Evolutionary conservation across 2,113 vertebrate genomes (phyloP).

Genomic region (Alethe castanea): DNA sequence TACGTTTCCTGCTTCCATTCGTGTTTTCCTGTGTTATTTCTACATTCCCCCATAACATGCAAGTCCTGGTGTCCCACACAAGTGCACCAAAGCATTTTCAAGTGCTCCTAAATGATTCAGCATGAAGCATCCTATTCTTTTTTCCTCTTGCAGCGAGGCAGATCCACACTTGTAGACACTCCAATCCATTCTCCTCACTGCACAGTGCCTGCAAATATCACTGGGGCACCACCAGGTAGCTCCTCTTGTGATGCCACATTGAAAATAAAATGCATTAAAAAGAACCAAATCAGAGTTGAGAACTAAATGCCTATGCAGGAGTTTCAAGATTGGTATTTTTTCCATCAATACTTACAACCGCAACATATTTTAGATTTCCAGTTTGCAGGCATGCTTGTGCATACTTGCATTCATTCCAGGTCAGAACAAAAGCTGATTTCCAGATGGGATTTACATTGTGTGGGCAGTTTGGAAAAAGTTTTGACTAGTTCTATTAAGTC

Average conservation of each 20-base stretch:
- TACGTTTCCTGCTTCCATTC: neutral
- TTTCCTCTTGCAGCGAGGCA: neutral
- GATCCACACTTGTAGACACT: neutral
- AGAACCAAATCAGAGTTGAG: neutral
- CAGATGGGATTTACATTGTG: constrained; percentile 29
- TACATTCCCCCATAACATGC: neutral
- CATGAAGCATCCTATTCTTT: neutral
- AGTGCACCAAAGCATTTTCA: neutral
- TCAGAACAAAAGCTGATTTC: constrained; percentile 24
- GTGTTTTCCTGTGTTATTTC: neutral
- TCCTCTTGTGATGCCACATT: neutral
- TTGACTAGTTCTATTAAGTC: neutral
- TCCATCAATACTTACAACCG: neutral
- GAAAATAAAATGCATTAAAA: neutral
- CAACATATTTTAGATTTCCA: constrained; percentile 34
- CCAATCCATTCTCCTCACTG: neutral
- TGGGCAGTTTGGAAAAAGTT: constrained; percentile 18
- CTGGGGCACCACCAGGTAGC: neutral
- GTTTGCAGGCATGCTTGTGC: constrained; percentile 22
- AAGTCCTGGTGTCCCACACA: neutral
- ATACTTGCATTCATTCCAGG: constrained; percentile 43
- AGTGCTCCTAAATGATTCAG: neutral
- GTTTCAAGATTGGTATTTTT: neutral
- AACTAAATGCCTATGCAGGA: neutral
- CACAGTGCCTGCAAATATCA: neutral